These are phyloP conservation scores for Gyrodactylus bullatarudis DNA, from an alignment of 1,140 invertebrate genomes.

Conservation along the genomic window DNA sequence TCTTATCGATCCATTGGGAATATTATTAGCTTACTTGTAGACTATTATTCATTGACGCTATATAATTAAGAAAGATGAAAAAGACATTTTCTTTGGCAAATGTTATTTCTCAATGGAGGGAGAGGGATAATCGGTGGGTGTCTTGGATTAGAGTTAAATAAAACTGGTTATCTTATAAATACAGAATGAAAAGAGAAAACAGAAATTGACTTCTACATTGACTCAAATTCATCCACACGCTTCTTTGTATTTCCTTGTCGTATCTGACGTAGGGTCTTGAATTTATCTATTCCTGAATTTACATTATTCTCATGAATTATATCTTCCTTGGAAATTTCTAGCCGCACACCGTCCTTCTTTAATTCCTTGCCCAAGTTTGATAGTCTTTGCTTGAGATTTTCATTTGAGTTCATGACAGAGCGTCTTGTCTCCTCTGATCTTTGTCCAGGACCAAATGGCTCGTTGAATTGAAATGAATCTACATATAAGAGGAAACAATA, in stretches of 20 bases:
- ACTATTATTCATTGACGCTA: too few species aligned
- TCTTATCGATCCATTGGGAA: too few species aligned
- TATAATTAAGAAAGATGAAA: too few species aligned
- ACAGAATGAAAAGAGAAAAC: too few species aligned
- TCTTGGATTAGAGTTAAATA: too few species aligned
- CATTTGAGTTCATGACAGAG: constrained; percentile 58
- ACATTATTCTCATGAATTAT: constrained; percentile 42
- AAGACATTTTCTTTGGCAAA: too few species aligned
- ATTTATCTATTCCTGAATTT: constrained; percentile 60
- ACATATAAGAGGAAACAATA: too few species aligned
- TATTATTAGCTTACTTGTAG: too few species aligned
- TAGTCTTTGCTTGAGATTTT: constrained; percentile 60
- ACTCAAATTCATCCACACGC: constrained; percentile 96
- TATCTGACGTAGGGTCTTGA: constrained; percentile 90
- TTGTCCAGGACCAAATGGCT: not conserved
- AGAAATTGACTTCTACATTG: constrained; percentile 60
- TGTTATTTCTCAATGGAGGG: too few species aligned
- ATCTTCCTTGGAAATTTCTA: constrained; percentile 27
- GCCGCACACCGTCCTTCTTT: constrained; percentile 54
- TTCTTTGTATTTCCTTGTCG: constrained; percentile 98
- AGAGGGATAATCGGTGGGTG: too few species aligned
- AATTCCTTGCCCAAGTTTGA: constrained; percentile 35
- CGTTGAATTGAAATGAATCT: not conserved
- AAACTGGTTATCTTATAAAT: too few species aligned
- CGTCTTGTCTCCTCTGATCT: constrained; percentile 42